A percentile compares a stretch with the other conserved stretches of the same genome.
phyloP scores from a whole-genome alignment of 2,888 invertebrate species.

The Anorthoa munda region DNA sequence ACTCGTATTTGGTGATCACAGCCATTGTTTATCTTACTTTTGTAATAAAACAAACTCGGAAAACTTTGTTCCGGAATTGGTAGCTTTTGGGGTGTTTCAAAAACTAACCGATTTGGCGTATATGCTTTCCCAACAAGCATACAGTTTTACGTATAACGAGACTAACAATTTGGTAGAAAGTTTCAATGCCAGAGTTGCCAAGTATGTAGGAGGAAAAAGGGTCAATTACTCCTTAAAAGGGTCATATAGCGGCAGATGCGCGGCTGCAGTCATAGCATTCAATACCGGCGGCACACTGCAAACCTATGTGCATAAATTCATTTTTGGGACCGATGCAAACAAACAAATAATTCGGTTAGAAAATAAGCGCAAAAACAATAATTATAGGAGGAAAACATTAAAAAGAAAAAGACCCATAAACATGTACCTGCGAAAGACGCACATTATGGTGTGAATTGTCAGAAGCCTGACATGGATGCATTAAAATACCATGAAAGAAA shows the following conservation, averaged over 20 bases:
- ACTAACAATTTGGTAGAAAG: neutral
- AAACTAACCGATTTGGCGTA: conserved; percentile 4
- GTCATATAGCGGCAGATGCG: neutral
- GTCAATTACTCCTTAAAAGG: neutral
- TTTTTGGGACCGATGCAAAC: conserved; percentile 3
- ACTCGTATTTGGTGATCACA: conserved; percentile 5
- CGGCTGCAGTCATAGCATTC: conserved; percentile 2
- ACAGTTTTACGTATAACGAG: neutral
- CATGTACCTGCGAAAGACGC: neutral
- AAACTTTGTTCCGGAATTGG: neutral
- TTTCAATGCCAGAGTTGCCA: conserved; percentile 8
- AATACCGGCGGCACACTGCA: neutral
- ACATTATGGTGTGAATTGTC: neutral
- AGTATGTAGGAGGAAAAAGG: too few relatives aligned
- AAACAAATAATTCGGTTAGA: conserved; percentile 1
- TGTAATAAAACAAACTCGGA: neutral
- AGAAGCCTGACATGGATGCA: conserved; percentile 1
- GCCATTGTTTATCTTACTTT: neutral
- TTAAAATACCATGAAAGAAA: neutral
- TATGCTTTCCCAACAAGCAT: neutral
- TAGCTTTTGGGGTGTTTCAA: conserved; percentile 1
- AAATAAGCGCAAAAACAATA: neutral
- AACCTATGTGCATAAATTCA: conserved; percentile 1
- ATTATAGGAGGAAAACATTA: neutral
- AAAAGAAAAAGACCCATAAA: neutral